Percentiles rank a stretch among this genome's conserved stretches.
Conservation (phyloP, 2,113 vertebrate genomes). For the Aldabrachelys gigantea region DNA sequence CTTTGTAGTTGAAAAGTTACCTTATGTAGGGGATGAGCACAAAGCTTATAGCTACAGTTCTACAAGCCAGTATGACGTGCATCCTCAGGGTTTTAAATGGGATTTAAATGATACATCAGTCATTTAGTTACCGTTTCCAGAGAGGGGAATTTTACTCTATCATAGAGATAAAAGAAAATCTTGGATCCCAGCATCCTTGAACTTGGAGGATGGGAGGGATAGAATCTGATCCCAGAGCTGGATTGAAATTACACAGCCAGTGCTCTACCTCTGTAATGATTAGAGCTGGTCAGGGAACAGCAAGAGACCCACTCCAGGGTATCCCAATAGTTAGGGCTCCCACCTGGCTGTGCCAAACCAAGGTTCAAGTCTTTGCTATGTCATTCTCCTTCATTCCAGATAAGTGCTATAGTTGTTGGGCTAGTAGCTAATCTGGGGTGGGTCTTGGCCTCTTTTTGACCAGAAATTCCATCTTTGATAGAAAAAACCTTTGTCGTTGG, state of each 20-base stretch:
- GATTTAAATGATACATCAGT: background rate
- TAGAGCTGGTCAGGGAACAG: background rate
- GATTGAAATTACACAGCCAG: background rate
- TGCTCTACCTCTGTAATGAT: background rate
- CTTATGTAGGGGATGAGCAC: constrained; percentile 20
- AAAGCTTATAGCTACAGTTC: constrained; percentile 7
- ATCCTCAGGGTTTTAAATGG: background rate
- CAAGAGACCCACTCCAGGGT: background rate
- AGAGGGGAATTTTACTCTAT: background rate
- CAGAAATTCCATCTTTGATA: background rate
- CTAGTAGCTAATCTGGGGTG: background rate
- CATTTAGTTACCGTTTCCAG: background rate
- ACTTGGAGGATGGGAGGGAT: background rate
- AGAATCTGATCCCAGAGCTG: background rate
- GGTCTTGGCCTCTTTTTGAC: background rate
- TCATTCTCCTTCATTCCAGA: background rate
- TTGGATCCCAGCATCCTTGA: background rate
- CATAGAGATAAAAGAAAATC: background rate
- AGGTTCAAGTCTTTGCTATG: background rate
- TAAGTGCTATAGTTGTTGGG: background rate
- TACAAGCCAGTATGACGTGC: constrained; percentile 28
- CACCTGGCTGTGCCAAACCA: background rate
- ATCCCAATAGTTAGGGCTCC: background rate
- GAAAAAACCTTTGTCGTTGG: background rate
- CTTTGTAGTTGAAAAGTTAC: constrained; percentile 40